Conservation (phyloP, 2,888 invertebrate genomes). For the Halictus quadricinctus region DNA sequence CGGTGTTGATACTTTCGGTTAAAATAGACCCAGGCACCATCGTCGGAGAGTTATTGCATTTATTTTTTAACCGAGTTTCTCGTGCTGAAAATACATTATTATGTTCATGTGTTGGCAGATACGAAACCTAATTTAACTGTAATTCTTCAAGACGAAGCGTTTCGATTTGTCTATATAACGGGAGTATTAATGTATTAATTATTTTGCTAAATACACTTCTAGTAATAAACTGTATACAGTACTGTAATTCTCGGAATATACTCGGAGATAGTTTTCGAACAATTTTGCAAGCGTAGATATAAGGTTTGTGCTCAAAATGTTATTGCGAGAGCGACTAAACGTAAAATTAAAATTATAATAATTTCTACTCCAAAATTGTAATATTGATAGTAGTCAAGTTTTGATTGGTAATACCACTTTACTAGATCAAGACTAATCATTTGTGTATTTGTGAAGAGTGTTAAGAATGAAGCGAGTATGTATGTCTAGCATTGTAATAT, state of each 20-base stretch:
- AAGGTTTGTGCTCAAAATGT: too few species aligned
- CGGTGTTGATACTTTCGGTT: not conserved
- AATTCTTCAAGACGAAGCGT: not conserved
- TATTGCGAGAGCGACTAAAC: not conserved
- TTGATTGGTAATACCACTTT: not conserved
- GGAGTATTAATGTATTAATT: not conserved
- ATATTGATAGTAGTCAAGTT: not conserved
- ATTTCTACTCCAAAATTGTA: not conserved
- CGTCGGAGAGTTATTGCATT: not conserved
- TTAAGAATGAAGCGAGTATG: constrained; percentile 15
- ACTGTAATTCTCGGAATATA: not conserved
- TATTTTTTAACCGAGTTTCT: not conserved
- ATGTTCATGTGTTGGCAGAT: not conserved
- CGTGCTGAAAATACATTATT: not conserved
- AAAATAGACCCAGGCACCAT: not conserved
- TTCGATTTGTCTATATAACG: not conserved
- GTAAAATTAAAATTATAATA: not conserved
- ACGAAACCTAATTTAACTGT: not conserved
- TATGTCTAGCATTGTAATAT: not conserved
- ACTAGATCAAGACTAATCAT: not conserved
- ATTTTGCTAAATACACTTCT: not conserved
- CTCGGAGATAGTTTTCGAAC: not conserved
- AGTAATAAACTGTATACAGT: not conserved
- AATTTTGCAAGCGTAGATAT: not conserved
- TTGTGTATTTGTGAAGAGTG: constrained; percentile 1